Evolutionary conservation across 2,113 vertebrate species (phyloP), one percentile per base, ranked within the genome.

Genomic region (Xenotilapia leptura): DNA sequence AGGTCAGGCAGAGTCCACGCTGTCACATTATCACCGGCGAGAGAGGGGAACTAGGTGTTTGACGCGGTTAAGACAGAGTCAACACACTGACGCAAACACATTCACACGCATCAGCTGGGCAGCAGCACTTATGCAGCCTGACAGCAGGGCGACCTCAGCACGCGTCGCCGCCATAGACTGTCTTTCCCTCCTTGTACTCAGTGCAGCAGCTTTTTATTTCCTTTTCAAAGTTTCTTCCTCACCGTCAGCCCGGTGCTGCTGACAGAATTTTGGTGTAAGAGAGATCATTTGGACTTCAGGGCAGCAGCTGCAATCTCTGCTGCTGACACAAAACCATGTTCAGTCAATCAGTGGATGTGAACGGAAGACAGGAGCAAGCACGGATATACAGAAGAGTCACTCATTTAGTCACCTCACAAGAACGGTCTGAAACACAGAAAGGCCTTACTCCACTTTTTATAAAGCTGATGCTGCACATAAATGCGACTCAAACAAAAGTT

Each of bases 1-100:
- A 92, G 94, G 92, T 95, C 87, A 94, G 83, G 79, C 56, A 85
- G 86, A 90, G 91, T 92, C 89, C 82, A 91, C 6, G 6, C 70
- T 15, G 82, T 83, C 87, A 84, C 86, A 86, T 90, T 92, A 89
- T 87, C 88, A 79, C 79, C 51, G 8, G 83, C 80, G 47, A 85
- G 53, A 83, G 58, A 87, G 73, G 79, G 21, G 26, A 86, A 58
- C 83, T 23, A 81, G 82, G 55, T 88, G 53, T 86, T 84, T 38
- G 80, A 89, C 56, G 77, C 47, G 15, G 70, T 31, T 28, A 86
- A 79, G 70, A 80, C 62, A 73, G 13, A 73, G 79, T 65, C 42
- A 53, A 90, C 82, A 62, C 68, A 85, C 75, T 77, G 60, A 91
- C 2, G 15, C 86, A 89, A 82, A 85, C 80, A 85, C 81, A 88